phyloP scores from a whole-genome alignment of 2,113 vertebrate species.

The Alethe diademata region DNA sequence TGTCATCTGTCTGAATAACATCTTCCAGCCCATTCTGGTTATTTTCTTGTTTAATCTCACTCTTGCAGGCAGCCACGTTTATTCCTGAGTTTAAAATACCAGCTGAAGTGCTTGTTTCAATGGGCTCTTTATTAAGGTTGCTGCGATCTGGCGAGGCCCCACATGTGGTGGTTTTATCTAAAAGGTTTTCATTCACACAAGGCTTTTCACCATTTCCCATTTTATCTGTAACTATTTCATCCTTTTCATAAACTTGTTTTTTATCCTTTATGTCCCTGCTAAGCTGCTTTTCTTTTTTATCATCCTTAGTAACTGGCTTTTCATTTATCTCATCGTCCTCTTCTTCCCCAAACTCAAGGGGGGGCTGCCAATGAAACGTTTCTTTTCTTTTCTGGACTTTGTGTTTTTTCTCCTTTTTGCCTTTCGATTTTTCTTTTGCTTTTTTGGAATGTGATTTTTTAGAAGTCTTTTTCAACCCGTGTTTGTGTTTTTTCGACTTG shows the following conservation, averaged over 20 bases:
- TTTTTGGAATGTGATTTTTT: constrained; percentile 77
- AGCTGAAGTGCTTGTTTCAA: constrained; percentile 11
- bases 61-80: neutral
- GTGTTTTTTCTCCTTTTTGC: constrained; percentile 85
- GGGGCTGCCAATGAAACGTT: constrained; percentile 94
- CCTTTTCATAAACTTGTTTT: constrained; percentile 8
- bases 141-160: neutral
- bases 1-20: constrained; percentile 78
- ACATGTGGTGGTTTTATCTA: neutral
- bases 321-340: constrained; percentile 77
- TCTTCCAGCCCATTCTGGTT: constrained; percentile 42
- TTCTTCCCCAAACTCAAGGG: constrained; percentile 93
- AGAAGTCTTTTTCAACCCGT: constrained; percentile 71
- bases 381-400: constrained; percentile 89
- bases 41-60: constrained; percentile 42
- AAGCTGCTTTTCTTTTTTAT: constrained; percentile 51
- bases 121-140: constrained; percentile 3
- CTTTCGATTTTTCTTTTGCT: constrained; percentile 79
- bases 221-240: constrained; percentile 11
- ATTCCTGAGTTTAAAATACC: constrained; percentile 49
- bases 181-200: neutral
- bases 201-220: neutral
- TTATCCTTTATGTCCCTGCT: constrained; percentile 21
- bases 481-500: constrained; percentile 83
- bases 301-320: constrained; percentile 36